Percentiles rank a stretch among this genome's conserved stretches.
These are phyloP conservation scores for Melanophora roralis DNA, from an alignment of 2,888 invertebrate genomes.

Conservation along the genomic window DNA sequence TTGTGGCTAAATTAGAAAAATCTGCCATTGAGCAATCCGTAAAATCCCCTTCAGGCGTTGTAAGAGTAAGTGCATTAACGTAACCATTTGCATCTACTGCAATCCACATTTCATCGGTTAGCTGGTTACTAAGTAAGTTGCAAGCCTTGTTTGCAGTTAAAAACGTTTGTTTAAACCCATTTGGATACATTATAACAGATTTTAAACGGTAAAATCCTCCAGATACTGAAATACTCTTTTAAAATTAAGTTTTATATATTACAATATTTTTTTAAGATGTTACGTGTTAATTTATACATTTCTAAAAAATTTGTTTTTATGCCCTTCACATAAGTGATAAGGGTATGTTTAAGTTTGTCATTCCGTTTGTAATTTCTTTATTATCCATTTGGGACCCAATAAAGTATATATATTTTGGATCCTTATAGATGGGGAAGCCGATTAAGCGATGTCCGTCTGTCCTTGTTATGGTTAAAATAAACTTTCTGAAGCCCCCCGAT, in stretches of 20 bases:
- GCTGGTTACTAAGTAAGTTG: slow-evolving; percentile 84
- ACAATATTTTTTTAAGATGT: too few species aligned
- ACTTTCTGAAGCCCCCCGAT: too few species aligned
- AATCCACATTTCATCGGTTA: slow-evolving; percentile 87
- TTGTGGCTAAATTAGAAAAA: slow-evolving; percentile 75
- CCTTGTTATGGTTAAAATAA: too few species aligned
- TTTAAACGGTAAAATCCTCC: slow-evolving; percentile 87
- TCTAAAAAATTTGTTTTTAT: too few species aligned
- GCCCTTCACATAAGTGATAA: too few species aligned
- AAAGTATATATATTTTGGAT: too few species aligned
- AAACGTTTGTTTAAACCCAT: slow-evolving; percentile 83
- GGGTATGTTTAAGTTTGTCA: too few species aligned
- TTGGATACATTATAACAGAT: slow-evolving; percentile 83
- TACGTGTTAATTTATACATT: too few species aligned
- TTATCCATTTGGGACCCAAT: too few species aligned
- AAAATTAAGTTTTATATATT: slow-evolving; percentile 44
- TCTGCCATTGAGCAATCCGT: slow-evolving; percentile 55
- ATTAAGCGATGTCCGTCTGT: too few species aligned
- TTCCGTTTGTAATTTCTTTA: too few species aligned
- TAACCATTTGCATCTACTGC: slow-evolving; percentile 88
- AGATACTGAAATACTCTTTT: slow-evolving; percentile 81
- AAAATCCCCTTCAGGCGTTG: slow-evolving; percentile 75
- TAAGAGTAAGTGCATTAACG: slow-evolving; percentile 84
- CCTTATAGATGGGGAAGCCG: too few species aligned
- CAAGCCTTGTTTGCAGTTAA: slow-evolving; percentile 89